Base-by-base conservation (phyloP, 2,113 vertebrate genomes). In the Promerops cafer region DNA sequence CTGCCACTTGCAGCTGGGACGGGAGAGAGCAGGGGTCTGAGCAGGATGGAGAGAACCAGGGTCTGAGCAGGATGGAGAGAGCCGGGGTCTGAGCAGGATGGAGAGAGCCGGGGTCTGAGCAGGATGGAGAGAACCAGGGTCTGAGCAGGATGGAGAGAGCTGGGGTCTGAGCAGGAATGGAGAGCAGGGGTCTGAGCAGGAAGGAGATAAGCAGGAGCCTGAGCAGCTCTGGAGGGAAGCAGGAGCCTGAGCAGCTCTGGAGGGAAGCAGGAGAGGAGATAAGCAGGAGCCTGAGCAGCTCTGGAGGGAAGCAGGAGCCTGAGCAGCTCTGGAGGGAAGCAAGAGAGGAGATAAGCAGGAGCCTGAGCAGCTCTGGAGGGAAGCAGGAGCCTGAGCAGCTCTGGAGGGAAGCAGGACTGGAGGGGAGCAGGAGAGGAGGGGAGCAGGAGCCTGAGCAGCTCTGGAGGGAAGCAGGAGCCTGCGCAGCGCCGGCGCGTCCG, bases 11-110 rank as follows among this genome's bases (percentile, higher is more conserved):
- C 60, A 28, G 14, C 7, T 40, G 54, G 42, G 64, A 40, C 0
- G 0, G 2, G 30, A 60, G 27, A 30, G 26, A 16, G 3, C 2
- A 3, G 2, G 16, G 52, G 10, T 16, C 39, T 40, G 33, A 31
- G 49, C 49, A 27, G 49, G 23, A 42, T 40, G 26, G 59, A 17
- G 59, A 13, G 23, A 23, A 11, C 13, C 7, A 7, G n/a, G n/a
- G 31, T 24, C 47, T 49, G 47, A 35, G 40, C 15, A 12, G 30
- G 3, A 12, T 3, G 3, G 24, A 37, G 27, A 26, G 23, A 14
- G 11, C n/a, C 1, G 14, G 35, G 57, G 13, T 11, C 10, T 17
- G n/a, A 12, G 33, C 23, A 37, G 22, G 22, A 16, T 6, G 22
- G n/a, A 17, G 7, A 7, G n/a, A 23, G 8, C 1, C 5, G 2